Evolutionary conservation across 2,888 invertebrate genomes (phyloP).

Genomic region (Neocrepidodera transversa): DNA sequence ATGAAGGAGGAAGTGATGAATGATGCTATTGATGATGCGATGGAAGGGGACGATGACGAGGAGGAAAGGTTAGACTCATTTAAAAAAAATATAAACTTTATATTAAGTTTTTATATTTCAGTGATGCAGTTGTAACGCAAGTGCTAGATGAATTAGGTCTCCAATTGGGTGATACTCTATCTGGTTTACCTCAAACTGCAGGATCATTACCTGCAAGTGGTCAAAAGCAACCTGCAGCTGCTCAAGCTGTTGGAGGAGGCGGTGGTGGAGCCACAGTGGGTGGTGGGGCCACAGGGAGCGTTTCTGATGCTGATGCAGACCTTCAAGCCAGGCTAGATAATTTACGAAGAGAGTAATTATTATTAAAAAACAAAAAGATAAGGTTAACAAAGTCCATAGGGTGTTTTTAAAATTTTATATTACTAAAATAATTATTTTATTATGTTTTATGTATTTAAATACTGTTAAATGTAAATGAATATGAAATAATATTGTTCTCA

Average conservation of each 20-base stretch:
- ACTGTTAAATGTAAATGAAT: too few relatives aligned
- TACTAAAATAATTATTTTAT: neutral
- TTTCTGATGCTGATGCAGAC: slow-evolving; percentile 94
- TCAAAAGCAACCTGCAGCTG: slow-evolving; percentile 70
- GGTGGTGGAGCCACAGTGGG: slow-evolving; percentile 53
- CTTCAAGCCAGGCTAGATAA: slow-evolving; percentile 96
- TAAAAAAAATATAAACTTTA: slow-evolving; percentile 9
- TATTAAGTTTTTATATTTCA: slow-evolving; percentile 56
- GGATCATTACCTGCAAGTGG: slow-evolving; percentile 65
- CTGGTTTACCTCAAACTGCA: slow-evolving; percentile 80
- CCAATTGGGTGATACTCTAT: slow-evolving; percentile 91
- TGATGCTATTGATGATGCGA: slow-evolving; percentile 99
- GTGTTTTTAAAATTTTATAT: too few relatives aligned
- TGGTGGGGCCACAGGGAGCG: slow-evolving; percentile 49
- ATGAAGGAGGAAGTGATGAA: slow-evolving; percentile 99
- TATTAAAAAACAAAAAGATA: neutral
- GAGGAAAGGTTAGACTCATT: slow-evolving; percentile 79
- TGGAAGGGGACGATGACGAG: slow-evolving; percentile 98
- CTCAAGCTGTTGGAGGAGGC: slow-evolving; percentile 60
- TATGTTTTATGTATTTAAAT: too few relatives aligned
- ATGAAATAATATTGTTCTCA: too few relatives aligned
- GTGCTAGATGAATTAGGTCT: slow-evolving; percentile 97
- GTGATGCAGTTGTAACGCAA: slow-evolving; percentile 94
- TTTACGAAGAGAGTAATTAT: slow-evolving; percentile 79
- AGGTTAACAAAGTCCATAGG: slow-evolving; percentile 35